phyloP scores from a whole-genome alignment of 2,113 vertebrate species.

The Nothocercus julius region DNA sequence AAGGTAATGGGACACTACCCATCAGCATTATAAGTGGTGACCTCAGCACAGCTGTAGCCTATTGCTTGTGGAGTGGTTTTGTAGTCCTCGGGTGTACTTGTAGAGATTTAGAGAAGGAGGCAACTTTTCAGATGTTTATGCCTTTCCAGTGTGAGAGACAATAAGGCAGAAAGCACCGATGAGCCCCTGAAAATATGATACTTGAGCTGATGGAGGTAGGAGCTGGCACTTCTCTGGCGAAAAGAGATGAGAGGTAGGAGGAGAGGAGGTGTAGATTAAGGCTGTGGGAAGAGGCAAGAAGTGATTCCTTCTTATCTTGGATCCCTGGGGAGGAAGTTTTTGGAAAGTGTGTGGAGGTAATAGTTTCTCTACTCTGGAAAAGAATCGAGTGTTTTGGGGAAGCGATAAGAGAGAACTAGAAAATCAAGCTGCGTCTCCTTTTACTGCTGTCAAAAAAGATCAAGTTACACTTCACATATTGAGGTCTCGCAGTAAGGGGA shows the following conservation, averaged over 20 bases:
- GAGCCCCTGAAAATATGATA: neutral
- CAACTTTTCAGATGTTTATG: neutral
- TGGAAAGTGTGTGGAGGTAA: neutral
- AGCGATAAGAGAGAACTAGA: neutral
- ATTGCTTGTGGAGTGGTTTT: neutral
- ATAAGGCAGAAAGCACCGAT: neutral
- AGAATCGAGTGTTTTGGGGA: neutral
- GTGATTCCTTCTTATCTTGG: neutral
- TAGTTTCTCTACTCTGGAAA: neutral
- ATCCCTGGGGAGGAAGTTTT: neutral
- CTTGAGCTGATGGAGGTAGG: neutral
- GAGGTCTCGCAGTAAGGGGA: neutral
- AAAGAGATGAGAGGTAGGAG: neutral
- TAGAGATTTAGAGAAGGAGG: neutral
- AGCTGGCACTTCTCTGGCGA: neutral
- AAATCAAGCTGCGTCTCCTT: neutral
- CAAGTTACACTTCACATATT: accelerated
- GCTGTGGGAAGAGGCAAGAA: neutral
- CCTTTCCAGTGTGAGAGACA: neutral
- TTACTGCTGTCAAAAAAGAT: neutral
- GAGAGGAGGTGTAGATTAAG: neutral
- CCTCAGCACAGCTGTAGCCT: neutral
- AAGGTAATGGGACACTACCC: no score
- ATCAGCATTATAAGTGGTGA: neutral
- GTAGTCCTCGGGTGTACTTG: neutral